Percentiles rank a stretch among this genome's conserved stretches.
These are phyloP conservation scores for Meteorus sp. DNA, from an alignment of 1,140 invertebrate species.

Conservation along the genomic window DNA sequence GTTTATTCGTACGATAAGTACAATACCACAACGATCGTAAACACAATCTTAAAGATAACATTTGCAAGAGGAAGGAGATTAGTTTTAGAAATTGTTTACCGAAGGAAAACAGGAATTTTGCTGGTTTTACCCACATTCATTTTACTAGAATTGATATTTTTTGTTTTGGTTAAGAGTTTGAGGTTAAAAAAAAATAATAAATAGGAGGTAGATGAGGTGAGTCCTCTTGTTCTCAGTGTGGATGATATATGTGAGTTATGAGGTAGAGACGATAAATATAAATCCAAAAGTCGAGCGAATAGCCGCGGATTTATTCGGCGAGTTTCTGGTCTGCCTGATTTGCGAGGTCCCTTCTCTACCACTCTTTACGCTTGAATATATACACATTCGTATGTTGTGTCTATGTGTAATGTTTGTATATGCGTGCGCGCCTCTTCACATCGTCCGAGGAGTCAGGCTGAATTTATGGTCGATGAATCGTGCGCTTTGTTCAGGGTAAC, in stretches of 20 bases:
- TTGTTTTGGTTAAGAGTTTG: too few species aligned
- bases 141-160: too few species aligned
- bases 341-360: slow-evolving; percentile 2
- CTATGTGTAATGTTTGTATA: slow-evolving; percentile 2
- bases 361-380: not conserved
- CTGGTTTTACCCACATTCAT: too few species aligned
- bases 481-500: slow-evolving; percentile 20
- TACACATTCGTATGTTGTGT: not conserved
- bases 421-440: not conserved
- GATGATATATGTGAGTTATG: slow-evolving; percentile 14
- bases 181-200: not conserved
- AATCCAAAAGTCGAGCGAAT: slow-evolving; percentile 11
- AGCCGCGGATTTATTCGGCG: not conserved
- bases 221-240: too few species aligned
- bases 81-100: too few species aligned
- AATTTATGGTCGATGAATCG: slow-evolving; percentile 23
- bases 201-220: not conserved
- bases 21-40: too few species aligned
- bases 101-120: too few species aligned
- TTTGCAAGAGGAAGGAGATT: too few species aligned
- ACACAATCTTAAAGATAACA: too few species aligned
- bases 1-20: too few species aligned
- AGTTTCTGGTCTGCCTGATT: slow-evolving; percentile 9
- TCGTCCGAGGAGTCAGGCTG: slow-evolving; percentile 15
- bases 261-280: slow-evolving; percentile 8